phyloP scores from a whole-genome alignment of 2,797 vertebrate genomes.

The Lepidocolaptes lacrymiger region DNA sequence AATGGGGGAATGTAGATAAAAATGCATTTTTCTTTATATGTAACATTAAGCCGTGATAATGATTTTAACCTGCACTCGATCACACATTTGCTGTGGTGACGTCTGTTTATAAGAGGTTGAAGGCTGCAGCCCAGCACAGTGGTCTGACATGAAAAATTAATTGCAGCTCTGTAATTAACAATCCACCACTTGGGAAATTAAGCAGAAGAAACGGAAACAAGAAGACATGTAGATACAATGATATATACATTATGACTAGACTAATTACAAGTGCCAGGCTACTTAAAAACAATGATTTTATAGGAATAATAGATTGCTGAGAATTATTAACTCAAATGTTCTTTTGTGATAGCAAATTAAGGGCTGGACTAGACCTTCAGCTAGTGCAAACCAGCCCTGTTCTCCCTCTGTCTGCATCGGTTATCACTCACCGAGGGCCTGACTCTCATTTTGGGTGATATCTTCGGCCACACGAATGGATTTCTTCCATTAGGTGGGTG shows the following conservation, averaged over 20 bases:
- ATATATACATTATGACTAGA: background rate
- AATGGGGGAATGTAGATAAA: conserved; percentile 55
- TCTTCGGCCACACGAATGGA: background rate
- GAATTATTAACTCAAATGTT: background rate
- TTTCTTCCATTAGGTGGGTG: background rate
- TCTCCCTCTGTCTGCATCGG: background rate
- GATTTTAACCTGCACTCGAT: conserved; percentile 69
- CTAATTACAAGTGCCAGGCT: background rate
- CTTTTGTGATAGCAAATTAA: background rate
- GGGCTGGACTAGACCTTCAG: background rate
- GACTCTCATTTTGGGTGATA: background rate
- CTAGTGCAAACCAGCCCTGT: background rate
- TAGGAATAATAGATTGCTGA: background rate
- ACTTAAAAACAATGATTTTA: background rate
- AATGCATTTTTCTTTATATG: conserved; percentile 62
- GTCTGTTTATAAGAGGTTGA: conserved; percentile 58
- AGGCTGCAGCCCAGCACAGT: conserved; percentile 49
- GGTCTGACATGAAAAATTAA: conserved; percentile 39
- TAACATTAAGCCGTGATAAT: conserved; percentile 59
- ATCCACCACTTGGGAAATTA: background rate
- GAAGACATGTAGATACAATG: background rate
- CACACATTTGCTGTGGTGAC: conserved; percentile 24
- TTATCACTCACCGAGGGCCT: background rate
- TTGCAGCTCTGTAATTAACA: conserved; percentile 36
- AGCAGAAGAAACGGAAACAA: conserved; percentile 24